Percentiles rank a stretch among this genome's conserved stretches.
Evolutionary conservation across 1,140 invertebrate species (phyloP).

Genomic region (Drosophila punjabiensis): DNA sequence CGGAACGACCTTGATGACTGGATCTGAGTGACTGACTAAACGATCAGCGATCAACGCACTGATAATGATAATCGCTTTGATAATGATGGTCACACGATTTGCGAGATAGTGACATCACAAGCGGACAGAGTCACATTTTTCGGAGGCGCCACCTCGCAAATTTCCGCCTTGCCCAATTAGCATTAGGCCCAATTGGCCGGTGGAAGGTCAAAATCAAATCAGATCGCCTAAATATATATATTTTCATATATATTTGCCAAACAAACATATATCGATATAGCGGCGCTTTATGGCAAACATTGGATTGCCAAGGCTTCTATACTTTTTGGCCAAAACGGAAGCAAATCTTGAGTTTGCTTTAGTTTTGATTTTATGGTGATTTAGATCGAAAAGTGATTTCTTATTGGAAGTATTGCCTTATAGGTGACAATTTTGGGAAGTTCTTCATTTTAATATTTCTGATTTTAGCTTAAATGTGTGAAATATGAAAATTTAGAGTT

Average conservation of each 20-base stretch:
- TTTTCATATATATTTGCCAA: conserved; percentile 7
- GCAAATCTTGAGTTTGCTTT: conserved; percentile 22
- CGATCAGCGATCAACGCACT: conserved; percentile 26
- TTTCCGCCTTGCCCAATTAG: conserved; percentile 27
- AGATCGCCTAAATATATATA: conserved; percentile 23
- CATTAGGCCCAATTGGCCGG: conserved; percentile 25
- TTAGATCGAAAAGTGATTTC: conserved; percentile 17
- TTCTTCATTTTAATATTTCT: no score
- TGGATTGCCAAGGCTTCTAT: conserved; percentile 17
- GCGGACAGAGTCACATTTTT: conserved; percentile 25
- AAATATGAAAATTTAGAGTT: not conserved
- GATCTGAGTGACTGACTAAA: conserved; percentile 42
- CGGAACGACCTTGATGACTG: conserved; percentile 77
- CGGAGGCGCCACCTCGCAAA: conserved; percentile 25
- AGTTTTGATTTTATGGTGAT: conserved; percentile 6
- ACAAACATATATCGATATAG: not conserved
- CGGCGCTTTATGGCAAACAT: conserved; percentile 26
- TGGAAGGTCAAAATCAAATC: conserved; percentile 34
- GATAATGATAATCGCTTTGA: conserved; percentile 42
- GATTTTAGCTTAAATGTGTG: not conserved
- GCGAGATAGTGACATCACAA: conserved; percentile 35
- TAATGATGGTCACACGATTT: conserved; percentile 51
- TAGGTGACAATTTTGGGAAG: not conserved
- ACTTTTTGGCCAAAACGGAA: conserved; percentile 30
- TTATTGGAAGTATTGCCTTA: not conserved